Conservation (phyloP, 2,113 vertebrate genomes). For the Corythoichthys intestinalis region DNA sequence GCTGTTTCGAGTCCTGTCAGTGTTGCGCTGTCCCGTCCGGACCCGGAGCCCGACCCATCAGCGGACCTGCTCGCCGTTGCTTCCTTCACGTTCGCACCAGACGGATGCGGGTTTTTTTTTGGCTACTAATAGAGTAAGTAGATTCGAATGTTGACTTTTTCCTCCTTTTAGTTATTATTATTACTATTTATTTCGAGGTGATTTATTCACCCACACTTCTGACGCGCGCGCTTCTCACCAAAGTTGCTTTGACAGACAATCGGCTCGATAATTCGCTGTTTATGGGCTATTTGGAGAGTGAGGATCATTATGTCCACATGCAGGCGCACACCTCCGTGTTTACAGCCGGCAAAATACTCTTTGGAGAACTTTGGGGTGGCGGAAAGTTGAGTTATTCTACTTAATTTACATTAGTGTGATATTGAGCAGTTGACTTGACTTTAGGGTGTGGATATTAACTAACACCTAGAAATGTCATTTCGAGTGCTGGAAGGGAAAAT, state of each 20-base stretch:
- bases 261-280: constrained; percentile 35
- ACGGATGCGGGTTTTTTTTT: constrained; percentile 53
- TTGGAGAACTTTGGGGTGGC: neutral
- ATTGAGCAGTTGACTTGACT: neutral
- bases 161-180: constrained; percentile 17
- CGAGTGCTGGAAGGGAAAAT: neutral
- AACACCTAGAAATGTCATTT: neutral
- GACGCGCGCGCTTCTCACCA: constrained; percentile 41
- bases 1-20: constrained; percentile 58
- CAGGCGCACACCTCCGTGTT: constrained; percentile 43
- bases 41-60: constrained; percentile 51
- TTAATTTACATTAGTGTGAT: neutral
- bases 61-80: constrained; percentile 47
- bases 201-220: constrained; percentile 37
- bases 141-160: constrained; percentile 6
- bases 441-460: neutral
- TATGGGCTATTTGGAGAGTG: constrained; percentile 40
- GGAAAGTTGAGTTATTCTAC: neutral
- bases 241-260: constrained; percentile 48
- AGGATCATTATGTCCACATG: constrained; percentile 50
- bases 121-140: constrained; percentile 72
- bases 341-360: neutral
- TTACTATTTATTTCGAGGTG: constrained; percentile 20
- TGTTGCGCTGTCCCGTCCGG: constrained; percentile 3
- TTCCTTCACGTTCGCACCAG: constrained; percentile 38